Evolutionary conservation across 2,113 vertebrate genomes (phyloP).

Genomic region (Anguilla rostrata): DNA sequence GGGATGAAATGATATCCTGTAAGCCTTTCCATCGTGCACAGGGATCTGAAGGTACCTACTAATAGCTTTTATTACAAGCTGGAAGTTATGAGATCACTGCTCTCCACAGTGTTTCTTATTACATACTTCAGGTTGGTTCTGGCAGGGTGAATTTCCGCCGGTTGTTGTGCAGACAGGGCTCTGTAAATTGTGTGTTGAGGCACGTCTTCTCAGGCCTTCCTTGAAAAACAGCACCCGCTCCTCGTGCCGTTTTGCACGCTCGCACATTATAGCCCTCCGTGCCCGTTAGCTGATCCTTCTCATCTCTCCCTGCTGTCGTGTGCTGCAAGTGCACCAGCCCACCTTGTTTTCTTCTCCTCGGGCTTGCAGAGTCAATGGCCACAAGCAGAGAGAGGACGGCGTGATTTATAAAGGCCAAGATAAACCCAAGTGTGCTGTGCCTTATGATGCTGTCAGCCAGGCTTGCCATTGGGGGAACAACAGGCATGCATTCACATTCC

Average conservation of each 20-base stretch:
- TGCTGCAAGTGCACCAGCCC: not conserved
- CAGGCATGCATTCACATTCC: slow-evolving; percentile 53
- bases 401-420: not conserved
- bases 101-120: not conserved
- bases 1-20: not conserved
- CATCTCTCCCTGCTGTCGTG: not conserved
- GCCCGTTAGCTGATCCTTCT: not conserved
- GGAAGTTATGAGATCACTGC: not conserved
- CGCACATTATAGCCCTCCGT: not conserved
- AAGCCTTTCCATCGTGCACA: not conserved
- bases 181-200: not conserved
- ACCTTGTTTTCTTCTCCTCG: not conserved
- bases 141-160: not conserved
- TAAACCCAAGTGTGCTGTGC: not conserved
- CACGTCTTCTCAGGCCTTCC: not conserved
- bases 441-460: slow-evolving; percentile 45
- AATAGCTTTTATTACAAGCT: not conserved
- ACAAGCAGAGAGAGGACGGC: not conserved
- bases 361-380: not conserved
- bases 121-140: not conserved
- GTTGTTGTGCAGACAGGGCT: not conserved
- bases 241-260: not conserved
- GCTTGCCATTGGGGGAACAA: slow-evolving; percentile 29
- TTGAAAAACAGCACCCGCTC: not conserved
- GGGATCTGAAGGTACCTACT: not conserved